Evolutionary conservation across 2,888 invertebrate species (phyloP), one percentile per base, ranked within the genome.

Genomic region (Trichogramma dendrolimi): DNA sequence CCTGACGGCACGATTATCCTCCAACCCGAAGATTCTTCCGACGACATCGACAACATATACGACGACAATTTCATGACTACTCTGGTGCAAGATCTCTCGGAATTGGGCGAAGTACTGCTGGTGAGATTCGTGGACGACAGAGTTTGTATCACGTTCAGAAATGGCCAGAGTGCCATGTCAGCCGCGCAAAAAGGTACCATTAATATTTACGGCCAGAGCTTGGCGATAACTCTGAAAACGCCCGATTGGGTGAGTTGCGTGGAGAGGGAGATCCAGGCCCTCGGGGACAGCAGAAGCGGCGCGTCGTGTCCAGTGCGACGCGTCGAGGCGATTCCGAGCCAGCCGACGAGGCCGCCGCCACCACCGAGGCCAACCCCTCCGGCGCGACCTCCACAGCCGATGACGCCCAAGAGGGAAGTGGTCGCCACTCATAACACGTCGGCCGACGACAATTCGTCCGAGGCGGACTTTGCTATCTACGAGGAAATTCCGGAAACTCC

Each of bases 1-100:
- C 94, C 95, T 0, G 97, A 99, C 81, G 92, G 92, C 2, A 96
- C 96, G 14, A 88, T 98, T 67, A 87, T 97, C 54, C 87, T 97
- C 6, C 82, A 83, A 74, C 75, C 77, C 6, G 83, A 84, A 6
- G 84, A 85, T 27, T 80, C 82, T 10, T 80, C 75, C 41, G 82
- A 83, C 5, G 83, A 84, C 46, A 79, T 80, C 4, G 81, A 83
- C 1, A 84, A 84, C 14, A 85, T 89, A 27, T 91, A 92, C 72
- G 91, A 92, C 74, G 92, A 93, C 73, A 86, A 86, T 71, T 85
- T 92, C 46, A 90, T 94, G 83, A 86, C 88, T 62, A 86, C 87
- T 4, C 81, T 95, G 40, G 82, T 96, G 60, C 89, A 91, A 74
- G 89, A 91, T 73, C 83, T 96, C 60, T 86, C 90, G 1, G 89